Conservation (phyloP, 2,888 invertebrate genomes). For the Drosophila diplacantha region DNA sequence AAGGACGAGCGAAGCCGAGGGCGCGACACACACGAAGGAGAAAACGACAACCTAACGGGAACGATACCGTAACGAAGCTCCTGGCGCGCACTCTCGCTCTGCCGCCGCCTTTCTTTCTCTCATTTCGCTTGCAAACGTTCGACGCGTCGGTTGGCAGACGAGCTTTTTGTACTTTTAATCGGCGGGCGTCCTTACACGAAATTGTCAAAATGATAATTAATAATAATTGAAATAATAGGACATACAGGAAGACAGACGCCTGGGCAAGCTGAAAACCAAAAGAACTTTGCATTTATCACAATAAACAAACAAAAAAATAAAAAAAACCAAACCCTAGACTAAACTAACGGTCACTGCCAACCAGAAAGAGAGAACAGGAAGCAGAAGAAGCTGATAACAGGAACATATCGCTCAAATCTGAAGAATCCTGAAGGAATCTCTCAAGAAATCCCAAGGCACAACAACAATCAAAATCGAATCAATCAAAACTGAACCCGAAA, state of each 20-base stretch:
- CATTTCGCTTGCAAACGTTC: constrained; percentile 74
- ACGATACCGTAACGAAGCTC: constrained; percentile 18
- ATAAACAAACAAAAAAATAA: constrained; percentile 3
- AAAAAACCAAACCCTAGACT: constrained; percentile 44
- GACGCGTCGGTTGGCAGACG: constrained; percentile 65
- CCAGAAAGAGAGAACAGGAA: constrained; percentile 26
- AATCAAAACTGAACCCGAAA: constrained; percentile 7
- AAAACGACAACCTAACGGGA: constrained; percentile 7
- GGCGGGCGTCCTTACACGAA: constrained; percentile 22
- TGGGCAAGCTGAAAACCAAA: constrained; percentile 13
- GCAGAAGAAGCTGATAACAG: constrained; percentile 17
- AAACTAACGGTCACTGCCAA: constrained; percentile 53
- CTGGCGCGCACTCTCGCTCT: constrained; percentile 15
- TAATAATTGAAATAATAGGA: not conserved
- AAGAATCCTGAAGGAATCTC: not conserved
- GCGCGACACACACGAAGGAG: constrained; percentile 8
- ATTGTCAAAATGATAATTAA: constrained; percentile 16
- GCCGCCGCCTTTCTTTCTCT: constrained; percentile 42
- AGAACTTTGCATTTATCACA: constrained; percentile 27
- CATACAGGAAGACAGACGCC: constrained; percentile 1
- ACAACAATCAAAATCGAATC: constrained; percentile 27
- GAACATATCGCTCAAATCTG: constrained; percentile 23
- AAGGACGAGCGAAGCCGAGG: not conserved
- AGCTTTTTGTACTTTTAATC: constrained; percentile 33
- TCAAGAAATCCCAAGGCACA: constrained; percentile 10